These are phyloP conservation scores for Strigamia maritima DNA, from an alignment of 2,888 invertebrate genomes.

Conservation along the genomic window DNA sequence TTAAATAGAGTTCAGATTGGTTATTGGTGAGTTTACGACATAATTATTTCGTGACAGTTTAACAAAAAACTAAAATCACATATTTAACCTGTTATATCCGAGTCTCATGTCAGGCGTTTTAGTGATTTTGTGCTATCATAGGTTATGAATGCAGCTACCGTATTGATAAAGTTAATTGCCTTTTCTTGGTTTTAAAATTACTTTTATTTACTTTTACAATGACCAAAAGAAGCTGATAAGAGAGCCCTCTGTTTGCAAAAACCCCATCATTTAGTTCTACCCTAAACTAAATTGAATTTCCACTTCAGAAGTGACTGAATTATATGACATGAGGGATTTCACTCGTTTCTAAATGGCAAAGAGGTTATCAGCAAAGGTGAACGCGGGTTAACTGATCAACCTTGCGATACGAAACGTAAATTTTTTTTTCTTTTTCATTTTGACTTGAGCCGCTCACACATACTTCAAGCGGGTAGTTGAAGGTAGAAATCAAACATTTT, in stretches of 20 bases:
- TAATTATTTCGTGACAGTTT: no score
- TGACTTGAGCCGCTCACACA: background rate
- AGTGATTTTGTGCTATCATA: no score
- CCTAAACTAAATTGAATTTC: conserved; percentile 5
- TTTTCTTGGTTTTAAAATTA: background rate
- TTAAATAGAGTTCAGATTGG: no score
- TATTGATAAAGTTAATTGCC: no score
- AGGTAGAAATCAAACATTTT: conserved; percentile 10
- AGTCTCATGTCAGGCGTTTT: no score
- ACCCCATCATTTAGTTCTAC: background rate
- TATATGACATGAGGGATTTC: conserved; percentile 19
- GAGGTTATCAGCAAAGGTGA: conserved; percentile 18
- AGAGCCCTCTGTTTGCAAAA: background rate
- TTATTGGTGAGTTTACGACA: no score
- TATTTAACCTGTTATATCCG: no score
- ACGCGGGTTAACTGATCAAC: background rate
- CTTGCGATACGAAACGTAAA: background rate
- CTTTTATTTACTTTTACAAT: background rate
- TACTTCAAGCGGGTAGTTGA: background rate
- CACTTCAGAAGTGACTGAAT: background rate
- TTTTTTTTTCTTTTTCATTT: background rate
- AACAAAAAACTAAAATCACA: no score
- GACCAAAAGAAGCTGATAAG: background rate
- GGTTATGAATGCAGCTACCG: no score
- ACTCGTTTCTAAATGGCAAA: conserved; percentile 11